Conservation (phyloP, 1,140 invertebrate genomes). For the Lordiphosa stackelbergi region DNA sequence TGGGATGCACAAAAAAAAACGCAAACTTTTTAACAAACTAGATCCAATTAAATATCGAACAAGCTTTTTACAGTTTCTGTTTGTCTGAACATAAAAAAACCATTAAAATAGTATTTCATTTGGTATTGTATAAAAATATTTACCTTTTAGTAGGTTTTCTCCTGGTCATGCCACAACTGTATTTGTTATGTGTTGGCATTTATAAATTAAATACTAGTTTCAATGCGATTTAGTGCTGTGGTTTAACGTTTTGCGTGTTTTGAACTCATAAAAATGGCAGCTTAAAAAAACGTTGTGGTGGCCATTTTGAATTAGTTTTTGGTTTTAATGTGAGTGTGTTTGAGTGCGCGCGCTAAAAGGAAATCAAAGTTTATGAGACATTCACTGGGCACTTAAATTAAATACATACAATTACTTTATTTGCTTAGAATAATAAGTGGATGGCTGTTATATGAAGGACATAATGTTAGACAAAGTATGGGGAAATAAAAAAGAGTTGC, state of each 20-base stretch:
- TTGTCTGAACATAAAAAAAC: neutral
- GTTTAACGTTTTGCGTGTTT: constrained; percentile 50
- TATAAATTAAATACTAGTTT: constrained; percentile 69
- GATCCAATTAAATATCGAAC: constrained; percentile 53
- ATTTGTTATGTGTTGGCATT: constrained; percentile 36
- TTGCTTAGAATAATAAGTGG: too few relatives aligned
- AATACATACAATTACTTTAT: neutral
- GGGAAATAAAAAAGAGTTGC: too few relatives aligned
- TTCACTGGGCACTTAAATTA: constrained; percentile 56
- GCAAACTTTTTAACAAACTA: neutral
- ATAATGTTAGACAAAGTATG: too few relatives aligned
- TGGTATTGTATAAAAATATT: too few relatives aligned
- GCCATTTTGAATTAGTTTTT: constrained; percentile 56
- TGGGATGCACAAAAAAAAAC: constrained; percentile 13
- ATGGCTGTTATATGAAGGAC: too few relatives aligned
- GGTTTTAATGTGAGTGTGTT: neutral
- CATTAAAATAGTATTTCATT: too few relatives aligned
- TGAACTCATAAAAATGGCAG: constrained; percentile 63
- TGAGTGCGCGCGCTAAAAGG: constrained; percentile 21
- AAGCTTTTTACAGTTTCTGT: constrained; percentile 44
- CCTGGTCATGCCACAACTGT: too few relatives aligned
- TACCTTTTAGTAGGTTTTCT: too few relatives aligned
- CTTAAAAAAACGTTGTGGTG: constrained; percentile 51
- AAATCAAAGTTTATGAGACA: constrained; percentile 69
- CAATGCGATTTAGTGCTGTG: constrained; percentile 47